These are phyloP conservation scores for Apodemia duryi DNA, from an alignment of 2,888 invertebrate species.

Conservation along the genomic window DNA sequence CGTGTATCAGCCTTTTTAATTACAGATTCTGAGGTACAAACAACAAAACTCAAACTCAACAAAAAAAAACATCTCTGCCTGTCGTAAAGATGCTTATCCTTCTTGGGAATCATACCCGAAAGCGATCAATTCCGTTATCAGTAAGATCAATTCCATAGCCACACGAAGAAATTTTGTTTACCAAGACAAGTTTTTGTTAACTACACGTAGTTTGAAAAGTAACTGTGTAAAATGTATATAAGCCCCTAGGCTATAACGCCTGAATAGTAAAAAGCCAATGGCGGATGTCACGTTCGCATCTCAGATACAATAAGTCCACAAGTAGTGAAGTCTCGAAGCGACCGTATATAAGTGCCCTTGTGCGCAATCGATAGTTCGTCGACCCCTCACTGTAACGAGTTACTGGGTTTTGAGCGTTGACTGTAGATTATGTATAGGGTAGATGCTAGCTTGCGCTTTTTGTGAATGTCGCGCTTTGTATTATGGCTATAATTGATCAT, in stretches of 20 bases:
- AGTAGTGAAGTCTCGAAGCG: conserved; percentile 17
- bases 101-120: too few relatives aligned
- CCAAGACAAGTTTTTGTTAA: background rate
- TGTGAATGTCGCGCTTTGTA: background rate
- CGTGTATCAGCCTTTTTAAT: too few relatives aligned
- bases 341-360: conserved; percentile 27
- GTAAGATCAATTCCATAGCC: too few relatives aligned
- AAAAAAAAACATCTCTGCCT: too few relatives aligned
- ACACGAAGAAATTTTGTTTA: background rate
- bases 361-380: conserved; percentile 52
- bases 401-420: conserved; percentile 38
- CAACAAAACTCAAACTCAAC: too few relatives aligned
- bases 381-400: conserved; percentile 47
- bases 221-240: conserved; percentile 1
- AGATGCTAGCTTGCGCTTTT: conserved; percentile 4
- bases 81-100: too few relatives aligned
- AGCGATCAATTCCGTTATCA: too few relatives aligned
- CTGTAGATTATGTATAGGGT: background rate
- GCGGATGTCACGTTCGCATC: conserved; percentile 29
- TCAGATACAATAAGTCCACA: conserved; percentile 22
- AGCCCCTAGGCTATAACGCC: conserved; percentile 16
- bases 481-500: background rate
- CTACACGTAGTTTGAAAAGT: background rate
- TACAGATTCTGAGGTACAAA: too few relatives aligned
- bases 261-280: conserved; percentile 25